Evolutionary conservation across 2,888 invertebrate species (phyloP).

Genomic region (Barypeithes pellucidus): DNA sequence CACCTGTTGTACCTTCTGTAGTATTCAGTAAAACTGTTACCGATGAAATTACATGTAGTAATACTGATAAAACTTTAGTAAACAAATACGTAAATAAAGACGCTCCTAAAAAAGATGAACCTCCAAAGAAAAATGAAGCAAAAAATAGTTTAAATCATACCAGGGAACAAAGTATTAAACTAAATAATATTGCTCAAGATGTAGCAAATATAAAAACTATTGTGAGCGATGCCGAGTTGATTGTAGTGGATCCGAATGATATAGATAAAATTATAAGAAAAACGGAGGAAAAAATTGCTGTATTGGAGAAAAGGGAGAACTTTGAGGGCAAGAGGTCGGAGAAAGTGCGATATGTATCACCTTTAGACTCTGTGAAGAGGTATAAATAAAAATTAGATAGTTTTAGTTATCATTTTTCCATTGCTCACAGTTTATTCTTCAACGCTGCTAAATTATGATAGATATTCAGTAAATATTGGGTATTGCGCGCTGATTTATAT

Average conservation of each 20-base stretch:
- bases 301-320: conserved; percentile 29
- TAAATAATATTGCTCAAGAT: background rate
- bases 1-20: background rate
- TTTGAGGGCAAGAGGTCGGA: conserved; percentile 24
- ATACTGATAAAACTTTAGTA: background rate
- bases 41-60: background rate
- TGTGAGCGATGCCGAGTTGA: conserved; percentile 3
- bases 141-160: conserved; percentile 13
- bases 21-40: background rate
- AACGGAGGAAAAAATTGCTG: conserved; percentile 40
- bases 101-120: background rate
- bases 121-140: conserved; percentile 2
- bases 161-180: conserved; percentile 21
- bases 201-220: background rate
- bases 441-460: too few relatives aligned
- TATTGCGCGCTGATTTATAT: too few relatives aligned
- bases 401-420: too few relatives aligned
- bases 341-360: conserved; percentile 62
- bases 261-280: conserved; percentile 56
- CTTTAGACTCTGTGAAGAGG: conserved; percentile 64
- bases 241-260: conserved; percentile 60
- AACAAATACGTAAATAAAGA: too few relatives aligned
- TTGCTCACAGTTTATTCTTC: too few relatives aligned
- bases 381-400: too few relatives aligned
- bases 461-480: too few relatives aligned